phyloP scores from a whole-genome alignment of 2,797 vertebrate species.

The Anabas testudineus region DNA sequence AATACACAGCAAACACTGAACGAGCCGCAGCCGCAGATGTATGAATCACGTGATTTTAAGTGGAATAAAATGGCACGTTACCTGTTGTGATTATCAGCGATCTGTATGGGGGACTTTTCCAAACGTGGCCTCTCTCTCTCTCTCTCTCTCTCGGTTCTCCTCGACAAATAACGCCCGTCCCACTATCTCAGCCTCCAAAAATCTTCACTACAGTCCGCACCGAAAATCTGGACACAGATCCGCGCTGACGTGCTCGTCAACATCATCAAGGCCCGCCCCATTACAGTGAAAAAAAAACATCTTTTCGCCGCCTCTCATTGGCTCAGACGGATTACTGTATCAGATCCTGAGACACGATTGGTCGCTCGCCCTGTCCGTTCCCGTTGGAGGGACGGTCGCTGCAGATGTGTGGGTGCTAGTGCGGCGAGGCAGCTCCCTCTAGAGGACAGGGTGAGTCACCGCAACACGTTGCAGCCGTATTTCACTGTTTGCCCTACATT shows the following conservation, averaged over 20 bases:
- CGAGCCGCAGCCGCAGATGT: constrained; percentile 34
- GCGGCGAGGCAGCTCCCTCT: constrained; percentile 42
- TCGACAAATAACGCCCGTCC: constrained; percentile 56
- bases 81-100: constrained; percentile 61
- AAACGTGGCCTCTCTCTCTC: constrained; percentile 45
- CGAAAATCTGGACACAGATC: constrained; percentile 58
- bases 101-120: constrained; percentile 43
- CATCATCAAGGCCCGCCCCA: constrained; percentile 65
- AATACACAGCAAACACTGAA: constrained; percentile 27
- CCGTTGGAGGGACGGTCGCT: constrained; percentile 32
- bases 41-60: constrained; percentile 68
- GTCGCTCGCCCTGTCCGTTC: constrained; percentile 31
- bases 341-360: constrained; percentile 56
- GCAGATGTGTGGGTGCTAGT: constrained; percentile 8
- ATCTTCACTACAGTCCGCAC: constrained; percentile 59
- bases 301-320: constrained; percentile 52
- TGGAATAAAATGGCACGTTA: constrained; percentile 52
- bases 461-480: neutral
- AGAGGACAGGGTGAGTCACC: constrained; percentile 8
- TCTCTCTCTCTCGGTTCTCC: constrained; percentile 44
- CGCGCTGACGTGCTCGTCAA: constrained; percentile 71
- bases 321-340: constrained; percentile 61
- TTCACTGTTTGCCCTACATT: neutral
- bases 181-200: constrained; percentile 59
- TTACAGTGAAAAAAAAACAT: constrained; percentile 73